Evolutionary conservation across 92 coral and sea anemone species (phyloP).

Genomic region (Paramuricea clavata): DNA sequence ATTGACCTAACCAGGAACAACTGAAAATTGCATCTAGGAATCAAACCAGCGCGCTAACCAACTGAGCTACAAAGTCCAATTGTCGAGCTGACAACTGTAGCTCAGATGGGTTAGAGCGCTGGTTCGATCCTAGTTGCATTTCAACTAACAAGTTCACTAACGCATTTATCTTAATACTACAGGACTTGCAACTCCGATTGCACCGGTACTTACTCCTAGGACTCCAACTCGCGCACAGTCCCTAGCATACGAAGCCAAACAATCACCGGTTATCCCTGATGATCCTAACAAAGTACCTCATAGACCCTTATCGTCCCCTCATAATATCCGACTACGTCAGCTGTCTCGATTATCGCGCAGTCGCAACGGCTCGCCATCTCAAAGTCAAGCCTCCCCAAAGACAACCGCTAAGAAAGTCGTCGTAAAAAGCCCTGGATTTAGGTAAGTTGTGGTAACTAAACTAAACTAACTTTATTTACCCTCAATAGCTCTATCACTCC

Average conservation of each 20-base stretch:
- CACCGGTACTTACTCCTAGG: background rate
- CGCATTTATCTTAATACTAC: too few relatives aligned
- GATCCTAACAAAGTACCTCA: constrained; percentile 34
- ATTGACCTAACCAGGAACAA: too few relatives aligned
- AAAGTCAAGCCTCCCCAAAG: background rate
- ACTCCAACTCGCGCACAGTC: background rate
- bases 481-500: background rate
- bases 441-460: background rate
- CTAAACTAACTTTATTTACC: background rate
- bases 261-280: background rate
- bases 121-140: too few relatives aligned
- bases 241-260: background rate
- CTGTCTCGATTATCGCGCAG: constrained; percentile 21
- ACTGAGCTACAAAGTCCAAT: too few relatives aligned
- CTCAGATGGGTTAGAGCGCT: too few relatives aligned
- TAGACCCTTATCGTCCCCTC: constrained; percentile 27
- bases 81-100: too few relatives aligned
- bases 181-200: background rate
- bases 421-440: background rate
- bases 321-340: constrained; percentile 9
- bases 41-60: too few relatives aligned
- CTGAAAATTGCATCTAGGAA: too few relatives aligned
- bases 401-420: background rate
- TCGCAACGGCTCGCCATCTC: background rate
- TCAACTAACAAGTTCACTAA: too few relatives aligned